Percentiles rank a stretch among this genome's conserved stretches.
Conservation (phyloP, 1,140 invertebrate species). For the Neodiprion fabricii region DNA sequence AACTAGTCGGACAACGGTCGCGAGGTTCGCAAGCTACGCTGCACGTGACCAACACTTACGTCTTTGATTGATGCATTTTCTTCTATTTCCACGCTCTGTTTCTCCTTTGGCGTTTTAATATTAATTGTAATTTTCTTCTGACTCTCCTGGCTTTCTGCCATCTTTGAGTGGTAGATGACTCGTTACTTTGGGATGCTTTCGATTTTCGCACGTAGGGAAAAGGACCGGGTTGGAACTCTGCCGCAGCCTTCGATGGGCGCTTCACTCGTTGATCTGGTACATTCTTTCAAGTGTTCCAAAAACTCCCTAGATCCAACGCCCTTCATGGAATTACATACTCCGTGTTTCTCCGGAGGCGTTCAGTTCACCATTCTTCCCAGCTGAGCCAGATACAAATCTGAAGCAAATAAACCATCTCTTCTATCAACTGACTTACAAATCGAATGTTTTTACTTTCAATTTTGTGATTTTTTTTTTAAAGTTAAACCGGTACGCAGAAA, state of each 20-base stretch:
- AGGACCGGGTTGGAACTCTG: not conserved
- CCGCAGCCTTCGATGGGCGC: not conserved
- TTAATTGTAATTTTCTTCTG: conserved; percentile 81
- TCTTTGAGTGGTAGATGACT: conserved; percentile 61
- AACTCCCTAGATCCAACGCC: not conserved
- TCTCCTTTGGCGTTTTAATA: conserved; percentile 96
- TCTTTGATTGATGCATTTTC: conserved; percentile 89
- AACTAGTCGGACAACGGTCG: conserved; percentile 8
- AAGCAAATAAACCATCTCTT: too few species aligned
- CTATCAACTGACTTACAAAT: too few species aligned
- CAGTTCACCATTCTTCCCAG: not conserved
- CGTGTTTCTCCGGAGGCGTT: not conserved
- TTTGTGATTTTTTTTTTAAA: too few species aligned
- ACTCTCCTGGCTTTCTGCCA: conserved; percentile 58
- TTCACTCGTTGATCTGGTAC: not conserved
- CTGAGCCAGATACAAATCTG: too few species aligned
- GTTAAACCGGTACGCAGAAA: too few species aligned
- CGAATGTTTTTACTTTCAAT: too few species aligned
- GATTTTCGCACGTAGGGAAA: conserved; percentile 8
- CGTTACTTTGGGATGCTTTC: conserved; percentile 52
- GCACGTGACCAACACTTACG: conserved; percentile 68
- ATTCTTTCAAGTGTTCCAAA: not conserved
- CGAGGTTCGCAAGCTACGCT: not conserved
- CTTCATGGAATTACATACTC: not conserved
- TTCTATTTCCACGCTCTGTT: conserved; percentile 84